Percentiles rank a stretch among this genome's conserved stretches.
Evolutionary conservation across 2,113 vertebrate genomes (phyloP).

Genomic region (Empidonax traillii): DNA sequence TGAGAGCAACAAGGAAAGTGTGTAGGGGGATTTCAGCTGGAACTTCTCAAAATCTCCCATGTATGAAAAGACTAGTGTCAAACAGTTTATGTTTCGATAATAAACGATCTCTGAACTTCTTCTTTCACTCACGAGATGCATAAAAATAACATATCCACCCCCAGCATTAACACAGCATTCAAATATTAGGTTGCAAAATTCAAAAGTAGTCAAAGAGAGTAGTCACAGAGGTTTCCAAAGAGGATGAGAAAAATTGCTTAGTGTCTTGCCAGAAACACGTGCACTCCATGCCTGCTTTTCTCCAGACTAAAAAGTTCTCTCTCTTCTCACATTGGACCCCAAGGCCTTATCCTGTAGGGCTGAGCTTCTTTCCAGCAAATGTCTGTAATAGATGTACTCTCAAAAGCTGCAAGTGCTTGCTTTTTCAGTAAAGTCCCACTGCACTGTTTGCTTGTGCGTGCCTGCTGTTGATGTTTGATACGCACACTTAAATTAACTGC

Average conservation of each 20-base stretch:
- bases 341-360: neutral
- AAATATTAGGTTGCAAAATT: neutral
- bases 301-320: neutral
- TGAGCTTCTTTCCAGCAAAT: neutral
- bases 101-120: slow-evolving; percentile 30
- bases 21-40: slow-evolving; percentile 32
- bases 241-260: neutral
- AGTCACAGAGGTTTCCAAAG: neutral
- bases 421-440: neutral
- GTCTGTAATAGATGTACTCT: neutral
- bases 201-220: neutral
- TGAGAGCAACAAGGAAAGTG: neutral
- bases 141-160: slow-evolving; percentile 21
- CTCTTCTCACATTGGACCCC: neutral
- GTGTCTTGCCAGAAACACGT: neutral
- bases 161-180: neutral
- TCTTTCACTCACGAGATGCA: slow-evolving; percentile 11
- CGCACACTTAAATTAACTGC: neutral
- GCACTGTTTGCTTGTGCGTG: neutral
- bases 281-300: neutral
- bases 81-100: neutral
- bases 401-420: neutral
- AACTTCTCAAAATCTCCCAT: slow-evolving; percentile 40
- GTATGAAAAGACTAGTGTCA: neutral
- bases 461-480: neutral